phyloP scores from a whole-genome alignment of 2,888 invertebrate species.

The Stegophylla sp. region DNA sequence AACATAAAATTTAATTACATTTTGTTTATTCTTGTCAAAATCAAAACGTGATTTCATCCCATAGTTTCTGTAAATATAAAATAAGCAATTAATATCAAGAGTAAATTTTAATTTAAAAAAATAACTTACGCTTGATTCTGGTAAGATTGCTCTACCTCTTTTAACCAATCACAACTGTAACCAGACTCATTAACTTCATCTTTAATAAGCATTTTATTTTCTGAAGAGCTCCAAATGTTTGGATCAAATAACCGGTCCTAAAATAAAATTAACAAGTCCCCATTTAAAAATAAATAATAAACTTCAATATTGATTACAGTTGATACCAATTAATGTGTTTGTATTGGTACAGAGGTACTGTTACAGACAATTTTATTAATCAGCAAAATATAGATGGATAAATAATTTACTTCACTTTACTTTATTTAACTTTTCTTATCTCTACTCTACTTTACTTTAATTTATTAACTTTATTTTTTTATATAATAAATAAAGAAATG shows the following conservation, averaged over 20 bases:
- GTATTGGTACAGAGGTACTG: neutral
- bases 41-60: slow-evolving; percentile 23
- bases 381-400: no score
- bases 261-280: slow-evolving; percentile 13
- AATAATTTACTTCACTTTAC: no score
- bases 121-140: slow-evolving; percentile 21
- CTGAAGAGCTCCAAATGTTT: slow-evolving; percentile 48
- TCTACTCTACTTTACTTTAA: no score
- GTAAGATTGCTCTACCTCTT: slow-evolving; percentile 66
- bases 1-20: neutral
- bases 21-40: slow-evolving; percentile 24
- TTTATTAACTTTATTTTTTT: no score
- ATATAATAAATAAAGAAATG: no score
- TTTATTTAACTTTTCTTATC: no score
- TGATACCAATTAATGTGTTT: neutral
- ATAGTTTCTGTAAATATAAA: neutral
- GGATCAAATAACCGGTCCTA: slow-evolving; percentile 23
- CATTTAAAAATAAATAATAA: slow-evolving; percentile 54
- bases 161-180: slow-evolving; percentile 71
- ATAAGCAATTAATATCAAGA: neutral
- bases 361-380: no score
- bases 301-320: no score
- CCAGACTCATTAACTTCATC: slow-evolving; percentile 66
- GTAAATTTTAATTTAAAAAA: neutral
- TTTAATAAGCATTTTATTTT: slow-evolving; percentile 60